Base-by-base conservation (phyloP, 1,140 invertebrate species). In the Pararge aegeria region DNA sequence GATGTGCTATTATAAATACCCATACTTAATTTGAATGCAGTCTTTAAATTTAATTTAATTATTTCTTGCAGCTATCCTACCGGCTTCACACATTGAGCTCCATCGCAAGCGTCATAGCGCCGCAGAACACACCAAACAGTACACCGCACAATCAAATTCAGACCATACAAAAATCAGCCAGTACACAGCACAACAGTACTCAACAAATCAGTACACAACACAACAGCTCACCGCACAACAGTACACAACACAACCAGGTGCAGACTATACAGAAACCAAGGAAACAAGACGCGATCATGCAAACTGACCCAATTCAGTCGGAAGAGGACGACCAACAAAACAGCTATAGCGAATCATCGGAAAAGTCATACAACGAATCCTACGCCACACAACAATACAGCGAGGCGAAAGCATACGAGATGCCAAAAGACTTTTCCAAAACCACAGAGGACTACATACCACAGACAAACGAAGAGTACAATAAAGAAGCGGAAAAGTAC, bases 211-310 rank as follows among this genome's bases (percentile, higher is more conserved):
- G 9, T 34, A 4, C 30, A n/a, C 30, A 7, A 3, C 7, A 10
- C 10, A 12, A 12, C 30, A 34, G 75, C 1, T 57, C 42, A 13
- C 57, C 53, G 0, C 30, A 12, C 20, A 18, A 5, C 10, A 30
- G 29, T 10, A 30, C 29, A 1, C 29, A 9, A 12, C 57, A 42
- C 21, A 42, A 42, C 54, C 37, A 54, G 15, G 49, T 21, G 0
- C 38, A 42, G 40, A 20, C 46, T 1, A n/a, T 51, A 49, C 46
- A 49, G 2, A 83, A 78, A 59, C 78, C 85, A 0, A 78, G 74
- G 48, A 89, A 87, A 61, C 85, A 88, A 30, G 86, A 89, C 50
- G 86, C 86, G 0, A 72, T 82, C 5, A 89, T 89, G 83, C 86
- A 89, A 70, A 89, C 86, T 0, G 86, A 89, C 27, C 86, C 86